These are phyloP conservation scores for Philaenus spumarius DNA, from an alignment of 1,140 invertebrate species.

Conservation along the genomic window DNA sequence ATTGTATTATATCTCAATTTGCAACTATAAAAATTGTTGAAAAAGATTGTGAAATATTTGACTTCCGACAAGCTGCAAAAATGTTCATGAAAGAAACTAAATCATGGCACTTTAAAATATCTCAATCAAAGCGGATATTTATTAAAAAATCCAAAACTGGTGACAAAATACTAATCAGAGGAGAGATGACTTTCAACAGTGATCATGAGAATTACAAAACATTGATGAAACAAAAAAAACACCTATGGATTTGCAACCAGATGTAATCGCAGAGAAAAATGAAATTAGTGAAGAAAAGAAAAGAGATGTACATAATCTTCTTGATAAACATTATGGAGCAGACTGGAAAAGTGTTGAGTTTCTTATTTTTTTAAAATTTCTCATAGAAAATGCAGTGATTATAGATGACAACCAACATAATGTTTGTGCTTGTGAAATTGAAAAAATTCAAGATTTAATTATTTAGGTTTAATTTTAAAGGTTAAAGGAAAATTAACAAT, in stretches of 20 bases:
- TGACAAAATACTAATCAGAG: conserved; percentile 12
- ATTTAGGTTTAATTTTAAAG: no score
- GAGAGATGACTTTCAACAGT: conserved; percentile 8
- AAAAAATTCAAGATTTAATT: no score
- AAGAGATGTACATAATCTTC: conserved; percentile 7
- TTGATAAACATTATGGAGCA: conserved; percentile 15
- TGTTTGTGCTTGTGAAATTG: no score
- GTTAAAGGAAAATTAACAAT: no score
- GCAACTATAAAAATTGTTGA: conserved; percentile 18
- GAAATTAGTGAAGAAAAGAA: not conserved
- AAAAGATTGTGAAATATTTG: conserved; percentile 7
- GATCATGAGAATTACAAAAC: not conserved
- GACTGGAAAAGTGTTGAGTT: not conserved
- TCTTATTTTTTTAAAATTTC: not conserved
- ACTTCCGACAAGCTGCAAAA: conserved; percentile 9
- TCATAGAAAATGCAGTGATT: not conserved
- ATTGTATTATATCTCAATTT: conserved; percentile 16
- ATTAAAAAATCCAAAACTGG: conserved; percentile 1
- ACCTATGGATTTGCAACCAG: not conserved
- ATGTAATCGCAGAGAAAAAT: not conserved
- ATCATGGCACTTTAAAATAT: conserved; percentile 23
- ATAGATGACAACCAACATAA: no score
- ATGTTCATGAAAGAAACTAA: not conserved
- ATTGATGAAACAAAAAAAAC: not conserved
- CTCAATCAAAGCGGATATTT: conserved; percentile 18